A percentile compares a stretch with the other conserved stretches of the same genome.
Conservation (phyloP, 2,888 invertebrate species). For the Melieria omissa region DNA sequence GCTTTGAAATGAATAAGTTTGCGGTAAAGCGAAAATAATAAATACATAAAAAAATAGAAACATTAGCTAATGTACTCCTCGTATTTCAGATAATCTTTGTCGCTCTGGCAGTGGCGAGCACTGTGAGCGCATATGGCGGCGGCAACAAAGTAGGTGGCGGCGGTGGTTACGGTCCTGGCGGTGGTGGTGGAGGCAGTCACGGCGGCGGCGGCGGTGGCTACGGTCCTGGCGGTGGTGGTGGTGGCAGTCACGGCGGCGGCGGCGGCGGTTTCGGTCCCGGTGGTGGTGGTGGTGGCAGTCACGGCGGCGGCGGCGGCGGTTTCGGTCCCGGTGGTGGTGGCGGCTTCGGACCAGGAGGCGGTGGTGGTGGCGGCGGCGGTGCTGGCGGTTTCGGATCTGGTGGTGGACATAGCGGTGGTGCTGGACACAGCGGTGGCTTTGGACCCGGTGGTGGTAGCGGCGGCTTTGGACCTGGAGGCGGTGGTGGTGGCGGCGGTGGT, state of each 20-base stretch:
- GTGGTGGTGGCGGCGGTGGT: constrained; percentile 1
- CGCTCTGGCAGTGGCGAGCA: constrained; percentile 8
- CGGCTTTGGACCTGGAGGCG: constrained; percentile 3
- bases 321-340: constrained; percentile 91
- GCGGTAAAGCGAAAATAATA: constrained; percentile 6
- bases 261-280: constrained; percentile 49
- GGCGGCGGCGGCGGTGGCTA: not conserved
- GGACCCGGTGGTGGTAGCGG: constrained; percentile 5
- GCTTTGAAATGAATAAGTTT: constrained; percentile 19
- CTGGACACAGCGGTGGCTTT: constrained; percentile 5
- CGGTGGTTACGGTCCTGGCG: constrained; percentile 63
- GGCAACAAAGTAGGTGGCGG: not conserved
- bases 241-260: constrained; percentile 64
- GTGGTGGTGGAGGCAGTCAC: constrained; percentile 56
- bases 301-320: constrained; percentile 92
- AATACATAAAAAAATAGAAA: not conserved
- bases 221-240: not conserved
- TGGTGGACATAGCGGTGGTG: not conserved
- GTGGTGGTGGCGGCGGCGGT: constrained; percentile 7
- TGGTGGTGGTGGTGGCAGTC: constrained; percentile 70
- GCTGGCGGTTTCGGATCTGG: constrained; percentile 12
- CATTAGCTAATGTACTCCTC: not conserved
- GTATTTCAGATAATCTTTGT: constrained; percentile 15
- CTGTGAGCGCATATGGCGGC: constrained; percentile 17
- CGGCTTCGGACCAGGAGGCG: constrained; percentile 76